Evolutionary conservation across 1,140 invertebrate genomes (phyloP).

Genomic region (Branchinecta lynchi): DNA sequence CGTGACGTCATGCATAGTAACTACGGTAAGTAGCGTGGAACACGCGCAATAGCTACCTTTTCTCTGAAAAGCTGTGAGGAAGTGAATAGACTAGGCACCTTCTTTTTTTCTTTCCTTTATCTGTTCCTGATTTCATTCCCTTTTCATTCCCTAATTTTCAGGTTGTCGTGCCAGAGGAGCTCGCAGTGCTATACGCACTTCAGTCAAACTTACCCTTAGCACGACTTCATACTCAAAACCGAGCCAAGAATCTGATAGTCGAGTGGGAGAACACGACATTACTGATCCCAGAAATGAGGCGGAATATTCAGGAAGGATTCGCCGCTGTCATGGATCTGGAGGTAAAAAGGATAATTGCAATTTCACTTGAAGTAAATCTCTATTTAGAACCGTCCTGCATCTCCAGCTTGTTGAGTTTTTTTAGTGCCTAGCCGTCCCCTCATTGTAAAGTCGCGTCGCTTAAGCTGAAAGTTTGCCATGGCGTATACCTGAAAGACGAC

Average conservation of each 20-base stretch:
- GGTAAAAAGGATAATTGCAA: background rate
- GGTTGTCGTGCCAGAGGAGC: background rate
- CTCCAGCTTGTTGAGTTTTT: no score
- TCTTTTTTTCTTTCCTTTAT: background rate
- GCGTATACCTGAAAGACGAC: no score
- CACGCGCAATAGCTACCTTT: no score
- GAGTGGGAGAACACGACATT: background rate
- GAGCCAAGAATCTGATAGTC: background rate
- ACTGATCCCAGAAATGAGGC: background rate
- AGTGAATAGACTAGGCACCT: no score
- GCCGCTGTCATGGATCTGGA: background rate
- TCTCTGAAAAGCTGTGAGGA: no score
- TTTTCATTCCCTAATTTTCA: background rate
- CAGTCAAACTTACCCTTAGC: background rate
- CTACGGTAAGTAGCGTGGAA: no score
- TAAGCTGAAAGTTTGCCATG: no score
- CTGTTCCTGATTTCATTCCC: background rate
- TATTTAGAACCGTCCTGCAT: no score
- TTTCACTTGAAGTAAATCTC: no score
- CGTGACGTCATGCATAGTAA: no score
- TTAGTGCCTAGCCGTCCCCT: no score
- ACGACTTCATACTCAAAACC: background rate
- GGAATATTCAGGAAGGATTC: background rate
- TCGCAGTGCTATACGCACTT: background rate
- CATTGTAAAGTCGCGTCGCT: no score